A percentile compares a stretch with the other conserved stretches of the same genome.
Evolutionary conservation across 1,140 invertebrate species (phyloP).

Genomic region (Melipona quadrifasciata): DNA sequence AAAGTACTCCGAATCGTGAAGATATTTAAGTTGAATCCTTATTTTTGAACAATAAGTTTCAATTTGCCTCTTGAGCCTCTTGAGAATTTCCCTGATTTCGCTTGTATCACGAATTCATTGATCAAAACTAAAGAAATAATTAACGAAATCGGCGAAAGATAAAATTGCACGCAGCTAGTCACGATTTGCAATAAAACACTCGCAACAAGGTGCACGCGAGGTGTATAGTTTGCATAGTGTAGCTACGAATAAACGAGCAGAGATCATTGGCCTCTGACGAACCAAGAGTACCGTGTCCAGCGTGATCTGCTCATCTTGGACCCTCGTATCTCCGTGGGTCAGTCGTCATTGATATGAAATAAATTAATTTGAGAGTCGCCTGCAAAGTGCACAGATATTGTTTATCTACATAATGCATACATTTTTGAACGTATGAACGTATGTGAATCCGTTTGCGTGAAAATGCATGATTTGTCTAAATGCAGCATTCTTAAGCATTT

Average conservation of each 20-base stretch:
- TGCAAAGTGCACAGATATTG: not conserved
- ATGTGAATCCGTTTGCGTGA: not conserved
- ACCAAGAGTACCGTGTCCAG: slow-evolving; percentile 13
- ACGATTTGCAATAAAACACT: not conserved
- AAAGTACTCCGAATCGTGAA: too few species aligned
- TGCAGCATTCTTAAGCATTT: too few species aligned
- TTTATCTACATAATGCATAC: not conserved
- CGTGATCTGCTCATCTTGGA: slow-evolving; percentile 15
- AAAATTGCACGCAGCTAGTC: not conserved
- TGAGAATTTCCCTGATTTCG: too few species aligned
- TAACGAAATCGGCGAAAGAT: not conserved
- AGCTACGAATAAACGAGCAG: not conserved
- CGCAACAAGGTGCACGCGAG: not conserved
- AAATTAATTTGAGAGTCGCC: not conserved
- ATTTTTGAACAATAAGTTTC: not conserved
- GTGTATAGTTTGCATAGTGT: too few species aligned
- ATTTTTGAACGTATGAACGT: too few species aligned
- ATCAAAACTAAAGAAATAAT: too few species aligned
- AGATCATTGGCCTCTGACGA: slow-evolving; percentile 32
- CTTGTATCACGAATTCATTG: not conserved
- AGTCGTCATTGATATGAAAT: slow-evolving; percentile 23
- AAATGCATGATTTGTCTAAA: not conserved
- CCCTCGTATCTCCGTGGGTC: not conserved
- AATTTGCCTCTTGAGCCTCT: too few species aligned
- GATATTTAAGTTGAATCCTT: not conserved